Evolutionary conservation across 64 coral and sea anemone genomes (phyloP).

Genomic region (Orbicella faveolata): DNA sequence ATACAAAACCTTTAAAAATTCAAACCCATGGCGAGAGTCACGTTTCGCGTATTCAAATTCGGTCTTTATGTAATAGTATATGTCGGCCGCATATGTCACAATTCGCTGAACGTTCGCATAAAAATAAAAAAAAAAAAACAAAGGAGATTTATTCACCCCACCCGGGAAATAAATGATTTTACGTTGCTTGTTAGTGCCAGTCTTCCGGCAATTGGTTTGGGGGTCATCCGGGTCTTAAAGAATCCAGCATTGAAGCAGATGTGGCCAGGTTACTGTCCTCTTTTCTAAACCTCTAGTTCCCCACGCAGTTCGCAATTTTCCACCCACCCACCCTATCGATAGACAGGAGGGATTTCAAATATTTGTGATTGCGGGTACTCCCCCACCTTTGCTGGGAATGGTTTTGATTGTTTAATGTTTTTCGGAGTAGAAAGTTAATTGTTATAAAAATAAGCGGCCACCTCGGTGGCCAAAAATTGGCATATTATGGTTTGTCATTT

Average conservation of each 20-base stretch:
- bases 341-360: background rate
- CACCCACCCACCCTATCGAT: background rate
- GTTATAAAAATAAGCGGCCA: conserved; percentile 8
- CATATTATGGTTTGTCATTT: background rate
- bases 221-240: background rate
- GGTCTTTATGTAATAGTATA: no score
- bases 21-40: no score
- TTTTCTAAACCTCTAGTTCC: background rate
- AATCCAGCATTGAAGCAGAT: background rate
- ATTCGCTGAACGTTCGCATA: no score
- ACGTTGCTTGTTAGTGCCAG: background rate
- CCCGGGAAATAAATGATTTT: background rate
- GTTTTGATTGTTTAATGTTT: conserved; percentile 4
- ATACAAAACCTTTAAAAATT: no score
- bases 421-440: background rate
- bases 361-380: background rate
- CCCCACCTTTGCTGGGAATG: background rate
- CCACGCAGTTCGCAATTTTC: background rate
- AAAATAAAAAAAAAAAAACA: no score
- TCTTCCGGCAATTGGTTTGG: background rate
- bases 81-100: no score
- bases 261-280: background rate
- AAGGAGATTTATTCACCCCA: conserved; percentile 4
- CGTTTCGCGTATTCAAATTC: no score
- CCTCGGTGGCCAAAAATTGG: background rate